Percentiles rank a stretch among this genome's conserved stretches.
These are phyloP conservation scores for Cololabis saira DNA, from an alignment of 2,113 vertebrate genomes.

Conservation along the genomic window DNA sequence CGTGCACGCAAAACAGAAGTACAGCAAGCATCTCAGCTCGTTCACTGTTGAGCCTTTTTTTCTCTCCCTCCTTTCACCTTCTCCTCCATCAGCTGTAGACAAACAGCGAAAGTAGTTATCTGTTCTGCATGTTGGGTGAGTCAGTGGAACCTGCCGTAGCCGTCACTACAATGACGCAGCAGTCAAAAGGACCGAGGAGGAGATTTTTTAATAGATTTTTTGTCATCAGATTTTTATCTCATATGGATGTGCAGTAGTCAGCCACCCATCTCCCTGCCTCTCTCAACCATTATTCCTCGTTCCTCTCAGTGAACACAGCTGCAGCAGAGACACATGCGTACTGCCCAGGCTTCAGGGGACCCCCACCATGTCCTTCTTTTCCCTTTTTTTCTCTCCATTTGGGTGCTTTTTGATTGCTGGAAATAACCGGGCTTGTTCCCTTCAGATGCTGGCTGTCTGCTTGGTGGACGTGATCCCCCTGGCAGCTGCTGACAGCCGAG, in stretches of 20 bases:
- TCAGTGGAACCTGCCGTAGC: no score
- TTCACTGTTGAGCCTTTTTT: no score
- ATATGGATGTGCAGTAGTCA: constrained; percentile 7
- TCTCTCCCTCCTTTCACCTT: no score
- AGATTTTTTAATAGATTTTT: no score
- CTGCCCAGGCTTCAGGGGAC: constrained; percentile 23
- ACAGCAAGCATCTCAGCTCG: no score
- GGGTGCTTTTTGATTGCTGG: constrained; percentile 43
- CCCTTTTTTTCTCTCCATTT: constrained; percentile 1
- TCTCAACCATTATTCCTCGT: constrained; percentile 33
- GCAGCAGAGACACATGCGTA: constrained; percentile 26
- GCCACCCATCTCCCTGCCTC: constrained; percentile 8
- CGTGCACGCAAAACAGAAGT: no score
- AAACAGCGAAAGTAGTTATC: no score
- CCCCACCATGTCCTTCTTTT: constrained; percentile 4
- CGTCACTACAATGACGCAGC: no score
- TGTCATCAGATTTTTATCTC: not conserved
- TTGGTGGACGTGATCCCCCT: constrained; percentile 26
- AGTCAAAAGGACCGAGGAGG: no score
- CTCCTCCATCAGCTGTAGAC: no score
- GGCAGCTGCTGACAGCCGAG: constrained; percentile 46
- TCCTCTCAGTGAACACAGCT: constrained; percentile 16
- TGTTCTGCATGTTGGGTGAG: no score
- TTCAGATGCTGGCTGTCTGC: constrained; percentile 38
- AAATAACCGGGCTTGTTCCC: constrained; percentile 50